Conservation (phyloP, 2,797 vertebrate species). For the Halcyon badia region DNA sequence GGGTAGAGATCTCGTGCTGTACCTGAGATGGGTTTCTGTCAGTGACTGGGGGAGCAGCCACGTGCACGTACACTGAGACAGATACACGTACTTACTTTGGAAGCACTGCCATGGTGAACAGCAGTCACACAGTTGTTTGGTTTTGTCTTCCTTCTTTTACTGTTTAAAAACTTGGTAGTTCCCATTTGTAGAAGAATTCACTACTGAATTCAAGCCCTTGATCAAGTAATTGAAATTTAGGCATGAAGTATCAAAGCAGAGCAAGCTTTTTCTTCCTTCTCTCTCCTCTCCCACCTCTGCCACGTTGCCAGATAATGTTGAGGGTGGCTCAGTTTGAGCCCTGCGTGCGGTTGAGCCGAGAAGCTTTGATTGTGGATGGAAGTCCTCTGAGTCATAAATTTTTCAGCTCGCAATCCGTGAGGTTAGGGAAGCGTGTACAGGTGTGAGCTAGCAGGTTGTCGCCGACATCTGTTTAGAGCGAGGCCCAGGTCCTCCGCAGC, state of each 20-base stretch:
- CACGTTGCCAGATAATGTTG: background rate
- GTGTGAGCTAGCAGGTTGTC: slow-evolving; percentile 91
- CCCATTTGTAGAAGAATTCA: slow-evolving; percentile 55
- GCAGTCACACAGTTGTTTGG: background rate
- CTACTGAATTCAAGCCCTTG: slow-evolving; percentile 75
- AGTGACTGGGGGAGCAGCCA: background rate
- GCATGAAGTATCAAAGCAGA: slow-evolving; percentile 78
- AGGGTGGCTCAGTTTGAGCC: slow-evolving; percentile 45
- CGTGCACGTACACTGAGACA: accelerated
- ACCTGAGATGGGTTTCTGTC: background rate
- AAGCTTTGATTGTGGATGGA: slow-evolving; percentile 84
- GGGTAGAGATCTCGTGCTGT: background rate
- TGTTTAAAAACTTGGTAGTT: slow-evolving; percentile 31
- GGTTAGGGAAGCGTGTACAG: slow-evolving; percentile 87
- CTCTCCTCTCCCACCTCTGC: background rate
- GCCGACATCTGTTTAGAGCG: slow-evolving; percentile 89
- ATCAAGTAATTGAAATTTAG: slow-evolving; percentile 74
- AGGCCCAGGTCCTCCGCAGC: slow-evolving; percentile 76
- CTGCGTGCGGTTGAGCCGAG: background rate
- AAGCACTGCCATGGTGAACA: background rate
- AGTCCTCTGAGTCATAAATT: slow-evolving; percentile 87
- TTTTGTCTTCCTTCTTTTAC: background rate
- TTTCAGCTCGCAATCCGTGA: slow-evolving; percentile 79
- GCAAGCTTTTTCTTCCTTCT: background rate
- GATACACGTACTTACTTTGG: background rate